These are phyloP conservation scores for Apostichopus californicus DNA, from an alignment of 35 echinoderm and acorn worm genomes.

Conservation along the genomic window DNA sequence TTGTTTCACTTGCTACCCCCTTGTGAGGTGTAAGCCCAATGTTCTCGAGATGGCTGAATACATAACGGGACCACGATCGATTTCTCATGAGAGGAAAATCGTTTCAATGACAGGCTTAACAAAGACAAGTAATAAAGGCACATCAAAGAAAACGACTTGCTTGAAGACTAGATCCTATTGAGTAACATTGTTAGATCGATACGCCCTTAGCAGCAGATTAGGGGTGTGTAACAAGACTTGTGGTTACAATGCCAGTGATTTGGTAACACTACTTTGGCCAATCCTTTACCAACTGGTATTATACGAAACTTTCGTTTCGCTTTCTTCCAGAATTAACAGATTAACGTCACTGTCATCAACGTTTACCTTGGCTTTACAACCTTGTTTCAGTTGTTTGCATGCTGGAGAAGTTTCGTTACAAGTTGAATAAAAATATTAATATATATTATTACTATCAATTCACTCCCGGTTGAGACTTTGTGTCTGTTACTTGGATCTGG, in stretches of 20 bases:
- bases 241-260: neutral
- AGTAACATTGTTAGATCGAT: neutral
- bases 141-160: neutral
- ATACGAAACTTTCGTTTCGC: too few species aligned
- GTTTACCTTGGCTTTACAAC: too few species aligned
- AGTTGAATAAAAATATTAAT: too few species aligned
- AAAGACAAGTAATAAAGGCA: neutral
- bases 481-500: too few species aligned
- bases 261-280: too few species aligned
- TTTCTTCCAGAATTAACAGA: too few species aligned
- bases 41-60: neutral
- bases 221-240: neutral
- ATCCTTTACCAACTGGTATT: too few species aligned
- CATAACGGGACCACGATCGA: conserved; percentile 35
- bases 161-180: neutral
- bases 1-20: neutral
- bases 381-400: too few species aligned
- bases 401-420: too few species aligned
- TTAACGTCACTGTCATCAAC: too few species aligned
- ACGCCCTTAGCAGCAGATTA: conserved; percentile 41
- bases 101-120: neutral
- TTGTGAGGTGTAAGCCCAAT: neutral
- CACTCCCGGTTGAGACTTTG: too few species aligned
- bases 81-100: conserved; percentile 23
- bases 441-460: too few species aligned